These are phyloP conservation scores for Apostichopus parvimensis DNA, from an alignment of 35 echinoderm and acorn worm species.

Conservation along the genomic window DNA sequence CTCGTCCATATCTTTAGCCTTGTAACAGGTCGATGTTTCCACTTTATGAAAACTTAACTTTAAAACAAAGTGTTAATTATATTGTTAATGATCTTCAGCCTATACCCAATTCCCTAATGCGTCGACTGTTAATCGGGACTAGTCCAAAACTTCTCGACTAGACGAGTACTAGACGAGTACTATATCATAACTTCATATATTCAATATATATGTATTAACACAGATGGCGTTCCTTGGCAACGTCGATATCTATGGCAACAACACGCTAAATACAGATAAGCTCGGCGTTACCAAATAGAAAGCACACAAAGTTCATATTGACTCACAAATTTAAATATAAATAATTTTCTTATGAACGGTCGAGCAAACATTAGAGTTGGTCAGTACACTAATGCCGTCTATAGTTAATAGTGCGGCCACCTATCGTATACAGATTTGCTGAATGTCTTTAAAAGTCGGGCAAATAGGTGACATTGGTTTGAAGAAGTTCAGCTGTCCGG, in stretches of 20 bases:
- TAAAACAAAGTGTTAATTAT: neutral
- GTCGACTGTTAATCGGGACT: neutral
- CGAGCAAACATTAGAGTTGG: too few relatives aligned
- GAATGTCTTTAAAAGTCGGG: too few relatives aligned
- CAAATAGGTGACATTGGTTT: too few relatives aligned
- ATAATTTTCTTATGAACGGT: neutral
- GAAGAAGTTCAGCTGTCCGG: too few relatives aligned
- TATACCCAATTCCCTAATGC: neutral
- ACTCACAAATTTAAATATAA: neutral
- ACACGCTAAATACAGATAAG: neutral
- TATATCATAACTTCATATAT: neutral
- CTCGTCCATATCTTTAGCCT: neutral
- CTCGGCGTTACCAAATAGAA: neutral
- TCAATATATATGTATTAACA: neutral
- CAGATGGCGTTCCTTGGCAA: neutral
- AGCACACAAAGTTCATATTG: neutral
- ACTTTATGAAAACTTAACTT: neutral
- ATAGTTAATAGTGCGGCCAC: too few relatives aligned
- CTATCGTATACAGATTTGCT: too few relatives aligned
- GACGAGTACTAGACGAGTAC: too few relatives aligned
- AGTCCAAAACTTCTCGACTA: neutral
- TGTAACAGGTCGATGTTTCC: neutral
- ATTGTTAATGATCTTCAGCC: neutral
- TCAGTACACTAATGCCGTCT: too few relatives aligned
- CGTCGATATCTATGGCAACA: neutral